Percentiles rank a stretch among this genome's conserved stretches.
Evolutionary conservation across 2,888 invertebrate genomes (phyloP).

Genomic region (Cacoxenus indagator): DNA sequence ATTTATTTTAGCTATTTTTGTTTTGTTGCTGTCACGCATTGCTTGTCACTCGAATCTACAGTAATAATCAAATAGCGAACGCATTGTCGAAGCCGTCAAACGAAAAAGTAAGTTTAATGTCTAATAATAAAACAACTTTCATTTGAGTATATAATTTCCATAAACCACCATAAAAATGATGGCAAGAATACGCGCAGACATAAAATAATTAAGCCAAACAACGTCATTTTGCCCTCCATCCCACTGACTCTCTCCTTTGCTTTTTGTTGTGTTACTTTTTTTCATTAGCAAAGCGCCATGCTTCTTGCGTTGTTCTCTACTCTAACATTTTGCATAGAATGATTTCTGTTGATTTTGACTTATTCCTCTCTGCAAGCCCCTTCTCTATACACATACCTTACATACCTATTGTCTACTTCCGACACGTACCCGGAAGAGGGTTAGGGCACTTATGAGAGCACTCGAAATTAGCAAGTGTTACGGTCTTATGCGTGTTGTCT

Average conservation of each 20-base stretch:
- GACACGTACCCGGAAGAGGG: background rate
- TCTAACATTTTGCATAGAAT: background rate
- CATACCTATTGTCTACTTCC: background rate
- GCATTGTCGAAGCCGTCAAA: constrained; percentile 30
- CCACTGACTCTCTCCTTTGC: background rate
- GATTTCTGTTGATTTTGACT: background rate
- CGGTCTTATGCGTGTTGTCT: constrained; percentile 34
- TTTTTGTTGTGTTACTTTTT: background rate
- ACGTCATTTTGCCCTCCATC: background rate
- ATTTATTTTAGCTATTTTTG: constrained; percentile 28
- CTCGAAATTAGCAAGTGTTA: constrained; percentile 55
- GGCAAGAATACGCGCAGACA: background rate
- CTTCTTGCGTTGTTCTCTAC: background rate
- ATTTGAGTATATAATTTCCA: constrained; percentile 49
- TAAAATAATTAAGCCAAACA: background rate
- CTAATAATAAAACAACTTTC: constrained; percentile 47
- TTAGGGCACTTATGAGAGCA: background rate
- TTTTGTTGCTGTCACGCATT: constrained; percentile 8
- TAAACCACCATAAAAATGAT: background rate
- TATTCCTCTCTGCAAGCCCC: background rate
- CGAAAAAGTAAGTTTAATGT: constrained; percentile 26
- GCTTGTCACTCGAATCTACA: constrained; percentile 4
- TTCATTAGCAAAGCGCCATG: background rate
- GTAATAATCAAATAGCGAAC: background rate
- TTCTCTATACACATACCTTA: background rate